Evolutionary conservation across 2,113 vertebrate genomes (phyloP).

Genomic region (Platanista minor): DNA sequence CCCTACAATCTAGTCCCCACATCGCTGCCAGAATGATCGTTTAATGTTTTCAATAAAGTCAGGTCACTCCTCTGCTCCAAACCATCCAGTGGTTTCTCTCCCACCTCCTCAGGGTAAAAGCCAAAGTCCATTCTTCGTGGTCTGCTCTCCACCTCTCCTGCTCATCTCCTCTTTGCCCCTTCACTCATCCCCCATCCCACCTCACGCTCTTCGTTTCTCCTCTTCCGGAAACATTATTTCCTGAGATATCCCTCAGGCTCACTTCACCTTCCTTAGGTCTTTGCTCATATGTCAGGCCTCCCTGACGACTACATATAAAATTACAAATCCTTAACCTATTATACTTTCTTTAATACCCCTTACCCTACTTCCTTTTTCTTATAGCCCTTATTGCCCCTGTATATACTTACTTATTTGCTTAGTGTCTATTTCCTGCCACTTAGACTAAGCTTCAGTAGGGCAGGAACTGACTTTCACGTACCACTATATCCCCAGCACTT

Average conservation of each 20-base stretch:
- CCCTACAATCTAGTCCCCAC: background rate
- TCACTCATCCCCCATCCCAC: background rate
- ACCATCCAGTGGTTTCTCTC: background rate
- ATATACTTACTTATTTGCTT: background rate
- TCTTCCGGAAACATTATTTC: background rate
- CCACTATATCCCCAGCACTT: background rate
- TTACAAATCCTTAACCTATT: background rate
- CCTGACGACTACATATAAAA: too few relatives aligned
- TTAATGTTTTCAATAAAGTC: background rate
- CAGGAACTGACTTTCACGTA: background rate
- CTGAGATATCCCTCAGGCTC: background rate
- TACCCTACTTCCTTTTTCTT: background rate
- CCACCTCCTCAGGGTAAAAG: background rate
- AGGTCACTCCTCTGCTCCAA: background rate
- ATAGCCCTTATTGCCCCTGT: background rate
- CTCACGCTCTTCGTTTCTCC: background rate
- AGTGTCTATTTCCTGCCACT: background rate
- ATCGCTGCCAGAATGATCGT: background rate
- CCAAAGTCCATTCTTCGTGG: accelerated
- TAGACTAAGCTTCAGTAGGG: background rate
- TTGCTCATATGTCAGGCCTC: background rate
- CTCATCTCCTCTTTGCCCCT: background rate
- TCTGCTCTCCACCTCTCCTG: too few relatives aligned
- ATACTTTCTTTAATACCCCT: background rate
- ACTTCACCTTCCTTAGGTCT: background rate